These are phyloP conservation scores for Bos indicus DNA, from an alignment of 2,113 vertebrate species.

Conservation along the genomic window DNA sequence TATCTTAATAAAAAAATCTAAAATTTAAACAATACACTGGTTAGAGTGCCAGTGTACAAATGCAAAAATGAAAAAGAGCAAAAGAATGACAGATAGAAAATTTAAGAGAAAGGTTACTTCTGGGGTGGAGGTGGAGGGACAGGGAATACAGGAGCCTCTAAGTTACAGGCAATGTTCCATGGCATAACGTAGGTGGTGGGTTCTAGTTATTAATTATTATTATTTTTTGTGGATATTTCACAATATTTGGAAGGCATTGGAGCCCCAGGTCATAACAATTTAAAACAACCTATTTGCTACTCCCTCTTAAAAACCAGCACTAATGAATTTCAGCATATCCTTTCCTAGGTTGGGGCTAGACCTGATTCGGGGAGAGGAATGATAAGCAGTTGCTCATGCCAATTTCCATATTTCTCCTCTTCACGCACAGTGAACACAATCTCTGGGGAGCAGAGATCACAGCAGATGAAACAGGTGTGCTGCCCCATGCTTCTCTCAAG, in stretches of 20 bases:
- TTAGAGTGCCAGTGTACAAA: neutral
- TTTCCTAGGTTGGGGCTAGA: constrained; percentile 75
- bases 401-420: constrained; percentile 69
- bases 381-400: constrained; percentile 77
- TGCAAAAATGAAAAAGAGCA: neutral
- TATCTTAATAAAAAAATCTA: neutral
- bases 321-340: constrained; percentile 79
- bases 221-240: neutral
- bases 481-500: neutral
- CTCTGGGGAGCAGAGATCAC: constrained; percentile 2
- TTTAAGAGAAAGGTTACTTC: neutral
- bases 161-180: neutral
- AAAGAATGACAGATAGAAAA: neutral
- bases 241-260: neutral
- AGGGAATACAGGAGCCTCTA: neutral
- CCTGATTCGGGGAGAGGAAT: constrained; percentile 75
- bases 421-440: constrained; percentile 43
- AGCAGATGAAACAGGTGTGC: neutral
- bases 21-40: neutral
- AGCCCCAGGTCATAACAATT: constrained; percentile 66
- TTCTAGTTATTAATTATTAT: neutral
- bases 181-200: neutral
- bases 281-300: constrained; percentile 74
- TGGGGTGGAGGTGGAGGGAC: neutral
- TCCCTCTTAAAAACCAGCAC: constrained; percentile 76